Conservation (phyloP, 1,140 invertebrate genomes). For the Antheraea pernyi region DNA sequence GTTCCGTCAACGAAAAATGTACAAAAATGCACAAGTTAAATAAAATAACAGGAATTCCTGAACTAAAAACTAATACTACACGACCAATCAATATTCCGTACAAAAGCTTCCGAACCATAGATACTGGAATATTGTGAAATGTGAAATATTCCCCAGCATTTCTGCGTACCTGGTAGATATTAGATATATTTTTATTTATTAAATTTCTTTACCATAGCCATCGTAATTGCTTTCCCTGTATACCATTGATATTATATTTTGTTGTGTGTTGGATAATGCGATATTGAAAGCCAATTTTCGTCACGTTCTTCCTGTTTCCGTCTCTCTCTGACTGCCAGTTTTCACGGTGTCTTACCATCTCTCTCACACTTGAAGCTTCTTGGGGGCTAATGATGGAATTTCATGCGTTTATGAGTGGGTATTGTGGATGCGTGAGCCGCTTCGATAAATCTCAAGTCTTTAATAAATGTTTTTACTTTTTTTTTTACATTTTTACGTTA, state of each 20-base stretch:
- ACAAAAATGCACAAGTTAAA: too few relatives aligned
- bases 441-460: background rate
- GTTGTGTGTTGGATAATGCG: conserved; percentile 8
- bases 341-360: background rate
- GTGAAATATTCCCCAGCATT: too few relatives aligned
- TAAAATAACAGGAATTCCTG: too few relatives aligned
- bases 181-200: background rate
- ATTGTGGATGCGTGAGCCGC: conserved; percentile 5
- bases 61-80: too few relatives aligned
- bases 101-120: too few relatives aligned
- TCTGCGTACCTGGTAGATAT: background rate
- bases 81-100: too few relatives aligned
- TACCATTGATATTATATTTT: conserved; percentile 10
- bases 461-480: conserved; percentile 14
- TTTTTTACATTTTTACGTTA: background rate
- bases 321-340: background rate
- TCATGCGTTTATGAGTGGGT: conserved; percentile 3
- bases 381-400: conserved; percentile 5
- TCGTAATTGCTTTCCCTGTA: conserved; percentile 10
- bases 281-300: conserved; percentile 14
- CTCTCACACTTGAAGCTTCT: background rate
- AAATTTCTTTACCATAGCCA: conserved; percentile 7
- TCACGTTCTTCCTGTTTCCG: conserved; percentile 7
- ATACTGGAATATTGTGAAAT: too few relatives aligned
- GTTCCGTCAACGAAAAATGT: too few relatives aligned